A percentile compares a stretch with the other conserved stretches of the same genome.
Evolutionary conservation across 2,888 invertebrate genomes (phyloP).

Genomic region (Brenthis daphne): DNA sequence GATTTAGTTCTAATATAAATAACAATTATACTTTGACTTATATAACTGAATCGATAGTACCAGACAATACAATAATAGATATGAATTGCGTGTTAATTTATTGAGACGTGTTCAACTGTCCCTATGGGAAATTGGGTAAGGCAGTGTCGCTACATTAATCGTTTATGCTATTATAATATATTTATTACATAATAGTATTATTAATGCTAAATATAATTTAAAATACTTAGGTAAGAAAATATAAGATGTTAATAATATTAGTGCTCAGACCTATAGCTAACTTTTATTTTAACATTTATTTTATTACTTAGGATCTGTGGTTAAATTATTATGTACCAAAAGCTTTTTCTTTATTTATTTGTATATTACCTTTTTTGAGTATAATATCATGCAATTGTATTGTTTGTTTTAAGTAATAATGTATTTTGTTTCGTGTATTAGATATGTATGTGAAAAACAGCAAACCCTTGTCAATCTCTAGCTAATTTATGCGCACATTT

Average conservation of each 20-base stretch:
- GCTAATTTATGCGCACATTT: slow-evolving; percentile 76
- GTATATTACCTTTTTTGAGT: background rate
- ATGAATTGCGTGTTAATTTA: slow-evolving; percentile 46
- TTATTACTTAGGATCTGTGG: too few relatives aligned
- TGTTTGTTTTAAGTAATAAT: too few relatives aligned
- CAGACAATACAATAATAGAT: slow-evolving; percentile 31
- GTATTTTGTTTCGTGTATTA: background rate
- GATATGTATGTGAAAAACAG: slow-evolving; percentile 31
- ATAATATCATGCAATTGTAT: background rate
- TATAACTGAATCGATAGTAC: slow-evolving; percentile 13
- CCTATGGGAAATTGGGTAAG: slow-evolving; percentile 39
- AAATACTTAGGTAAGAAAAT: background rate
- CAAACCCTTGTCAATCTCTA: slow-evolving; percentile 72
- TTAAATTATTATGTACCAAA: too few relatives aligned
- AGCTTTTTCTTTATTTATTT: too few relatives aligned
- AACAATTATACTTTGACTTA: slow-evolving; percentile 4
- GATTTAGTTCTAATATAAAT: background rate
- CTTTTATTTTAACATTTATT: background rate
- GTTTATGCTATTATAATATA: slow-evolving; percentile 30
- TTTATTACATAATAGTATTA: background rate
- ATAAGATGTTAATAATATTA: background rate
- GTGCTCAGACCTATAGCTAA: background rate
- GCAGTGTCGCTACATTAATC: slow-evolving; percentile 43
- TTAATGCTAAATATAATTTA: background rate
- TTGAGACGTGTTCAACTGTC: slow-evolving; percentile 44